A percentile compares a stretch with the other conserved stretches of the same genome.
phyloP scores from a whole-genome alignment of 2,888 invertebrate genomes.

The Cetonia aurata region DNA sequence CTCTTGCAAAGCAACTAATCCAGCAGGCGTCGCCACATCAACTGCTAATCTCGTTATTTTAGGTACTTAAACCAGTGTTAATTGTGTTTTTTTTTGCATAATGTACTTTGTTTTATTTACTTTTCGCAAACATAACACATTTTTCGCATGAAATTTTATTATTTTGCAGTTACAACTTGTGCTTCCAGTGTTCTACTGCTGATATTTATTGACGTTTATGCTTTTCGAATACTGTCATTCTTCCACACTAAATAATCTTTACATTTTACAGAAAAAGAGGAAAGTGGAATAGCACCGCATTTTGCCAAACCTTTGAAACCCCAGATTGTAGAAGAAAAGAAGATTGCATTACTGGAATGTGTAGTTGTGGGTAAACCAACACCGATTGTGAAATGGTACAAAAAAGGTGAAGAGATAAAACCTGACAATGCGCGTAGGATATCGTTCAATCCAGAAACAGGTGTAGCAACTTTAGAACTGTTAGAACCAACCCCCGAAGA shows the following conservation, averaged over 20 bases:
- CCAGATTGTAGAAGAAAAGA: conserved; percentile 72
- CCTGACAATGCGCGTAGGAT: conserved; percentile 71
- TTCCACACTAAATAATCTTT: neutral
- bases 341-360: conserved; percentile 75
- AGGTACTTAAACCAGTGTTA: conserved; percentile 67
- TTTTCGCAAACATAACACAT: neutral
- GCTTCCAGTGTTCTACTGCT: no score
- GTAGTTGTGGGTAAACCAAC: conserved; percentile 77
- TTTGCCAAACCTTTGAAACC: conserved; percentile 78
- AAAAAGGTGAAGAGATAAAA: conserved; percentile 73
- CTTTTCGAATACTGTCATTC: neutral
- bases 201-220: neutral
- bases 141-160: conserved; percentile 5
- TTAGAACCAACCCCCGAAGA: conserved; percentile 75
- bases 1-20: conserved; percentile 80
- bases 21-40: conserved; percentile 82
- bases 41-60: conserved; percentile 79
- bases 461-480: conserved; percentile 74
- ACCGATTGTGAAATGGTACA: conserved; percentile 80
- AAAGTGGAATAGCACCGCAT: conserved; percentile 76
- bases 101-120: conserved; percentile 5
- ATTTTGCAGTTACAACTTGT: no score
- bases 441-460: conserved; percentile 73
- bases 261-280: conserved; percentile 73
- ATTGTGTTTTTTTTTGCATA: conserved; percentile 13